Conservation (phyloP, 2,888 invertebrate genomes). For the Argyra leucocephala region DNA sequence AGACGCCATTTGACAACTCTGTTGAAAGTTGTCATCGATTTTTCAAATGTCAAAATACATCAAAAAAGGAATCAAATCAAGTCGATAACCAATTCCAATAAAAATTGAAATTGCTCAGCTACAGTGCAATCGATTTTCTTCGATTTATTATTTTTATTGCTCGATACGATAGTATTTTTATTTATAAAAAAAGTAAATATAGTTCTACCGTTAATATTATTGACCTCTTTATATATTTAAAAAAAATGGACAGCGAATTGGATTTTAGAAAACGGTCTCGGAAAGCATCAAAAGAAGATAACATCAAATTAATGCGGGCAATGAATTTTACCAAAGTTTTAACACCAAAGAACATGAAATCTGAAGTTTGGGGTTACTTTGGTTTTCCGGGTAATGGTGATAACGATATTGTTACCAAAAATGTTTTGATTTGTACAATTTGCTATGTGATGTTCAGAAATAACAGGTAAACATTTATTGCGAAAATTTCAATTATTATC, state of each 20-base stretch:
- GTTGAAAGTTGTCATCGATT: neutral
- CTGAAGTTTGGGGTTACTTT: conserved; percentile 42
- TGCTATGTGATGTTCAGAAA: conserved; percentile 38
- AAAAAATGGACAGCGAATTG: neutral
- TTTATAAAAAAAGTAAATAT: neutral
- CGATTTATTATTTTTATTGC: neutral
- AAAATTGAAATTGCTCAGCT: neutral
- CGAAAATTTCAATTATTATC: conserved; percentile 33
- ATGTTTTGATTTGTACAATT: conserved; percentile 39
- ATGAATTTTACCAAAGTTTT: conserved; percentile 7
- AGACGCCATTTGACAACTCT: neutral
- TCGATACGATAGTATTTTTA: neutral
- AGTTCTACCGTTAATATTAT: neutral
- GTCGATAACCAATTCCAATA: neutral
- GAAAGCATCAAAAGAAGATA: neutral
- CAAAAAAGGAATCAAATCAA: neutral
- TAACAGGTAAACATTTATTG: conserved; percentile 24
- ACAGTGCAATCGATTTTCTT: neutral
- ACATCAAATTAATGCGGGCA: neutral
- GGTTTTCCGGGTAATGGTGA: conserved; percentile 41
- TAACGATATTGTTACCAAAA: conserved; percentile 39
- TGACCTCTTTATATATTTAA: neutral
- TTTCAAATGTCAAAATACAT: neutral
- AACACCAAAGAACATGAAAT: conserved; percentile 36
- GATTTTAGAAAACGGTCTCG: neutral